Conservation (phyloP, 1,140 invertebrate species). For the Dendroctonus ponderosae region DNA sequence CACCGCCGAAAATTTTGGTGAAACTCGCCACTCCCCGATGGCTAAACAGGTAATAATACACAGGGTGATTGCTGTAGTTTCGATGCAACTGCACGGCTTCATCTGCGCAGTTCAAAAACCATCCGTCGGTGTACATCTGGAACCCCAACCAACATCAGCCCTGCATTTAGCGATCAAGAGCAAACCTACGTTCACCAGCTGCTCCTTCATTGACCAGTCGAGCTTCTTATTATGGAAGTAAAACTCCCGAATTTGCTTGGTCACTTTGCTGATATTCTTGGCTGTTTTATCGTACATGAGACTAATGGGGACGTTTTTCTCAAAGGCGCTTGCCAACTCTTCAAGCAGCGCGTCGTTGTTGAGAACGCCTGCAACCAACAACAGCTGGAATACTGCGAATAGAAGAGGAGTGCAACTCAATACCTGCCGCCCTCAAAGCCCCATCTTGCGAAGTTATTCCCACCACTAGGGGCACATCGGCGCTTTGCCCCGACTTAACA, state of each 20-base stretch:
- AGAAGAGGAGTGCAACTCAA: not conserved
- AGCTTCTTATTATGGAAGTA: slow-evolving; percentile 58
- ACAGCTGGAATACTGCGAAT: not conserved
- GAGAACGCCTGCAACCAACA: slow-evolving; percentile 12
- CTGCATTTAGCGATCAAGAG: not conserved
- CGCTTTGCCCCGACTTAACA: slow-evolving; percentile 52
- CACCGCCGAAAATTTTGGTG: slow-evolving; percentile 65
- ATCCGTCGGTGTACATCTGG: slow-evolving; percentile 68
- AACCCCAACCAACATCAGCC: slow-evolving; percentile 23
- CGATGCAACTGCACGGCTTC: slow-evolving; percentile 58
- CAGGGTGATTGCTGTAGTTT: slow-evolving; percentile 52
- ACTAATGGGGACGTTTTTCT: slow-evolving; percentile 58
- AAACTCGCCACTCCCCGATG: slow-evolving; percentile 68
- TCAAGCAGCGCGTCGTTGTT: slow-evolving; percentile 46
- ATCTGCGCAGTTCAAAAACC: slow-evolving; percentile 62
- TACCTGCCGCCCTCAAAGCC: slow-evolving; percentile 62
- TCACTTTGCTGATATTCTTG: slow-evolving; percentile 52
- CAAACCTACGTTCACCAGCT: slow-evolving; percentile 55
- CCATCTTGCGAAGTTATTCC: slow-evolving; percentile 69
- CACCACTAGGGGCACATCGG: slow-evolving; percentile 64
- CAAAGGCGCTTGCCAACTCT: slow-evolving; percentile 59
- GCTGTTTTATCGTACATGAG: slow-evolving; percentile 62
- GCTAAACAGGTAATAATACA: slow-evolving; percentile 66
- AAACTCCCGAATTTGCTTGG: slow-evolving; percentile 57
- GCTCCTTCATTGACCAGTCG: slow-evolving; percentile 53